Evolutionary conservation across 2,888 invertebrate genomes (phyloP).

Genomic region (Amiota mariae): DNA sequence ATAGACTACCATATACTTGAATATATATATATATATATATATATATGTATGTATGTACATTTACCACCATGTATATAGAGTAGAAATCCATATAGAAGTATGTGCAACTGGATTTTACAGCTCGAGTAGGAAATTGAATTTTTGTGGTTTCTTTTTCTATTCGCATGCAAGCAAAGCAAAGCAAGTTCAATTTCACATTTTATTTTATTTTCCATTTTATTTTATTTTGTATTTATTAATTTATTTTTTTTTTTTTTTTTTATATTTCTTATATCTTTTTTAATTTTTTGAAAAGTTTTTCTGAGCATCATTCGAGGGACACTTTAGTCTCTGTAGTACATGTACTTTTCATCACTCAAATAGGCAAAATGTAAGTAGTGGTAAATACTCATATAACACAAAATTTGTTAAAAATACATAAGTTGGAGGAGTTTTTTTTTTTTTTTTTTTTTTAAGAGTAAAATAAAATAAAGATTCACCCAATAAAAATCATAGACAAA

Average conservation of each 20-base stretch:
- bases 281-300: conserved; percentile 27
- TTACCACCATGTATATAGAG: neutral
- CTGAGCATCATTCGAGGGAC: too few relatives aligned
- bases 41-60: too few relatives aligned
- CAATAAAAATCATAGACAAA: too few relatives aligned
- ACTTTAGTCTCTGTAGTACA: too few relatives aligned
- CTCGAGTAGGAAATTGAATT: conserved; percentile 37
- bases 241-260: conserved; percentile 14
- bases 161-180: conserved; percentile 15
- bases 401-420: too few relatives aligned
- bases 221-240: neutral
- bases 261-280: neutral
- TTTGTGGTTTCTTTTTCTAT: conserved; percentile 4
- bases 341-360: too few relatives aligned
- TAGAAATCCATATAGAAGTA: neutral
- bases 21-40: neutral
- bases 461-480: too few relatives aligned
- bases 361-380: too few relatives aligned
- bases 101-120: conserved; percentile 4
- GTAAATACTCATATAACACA: too few relatives aligned
- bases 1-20: neutral
- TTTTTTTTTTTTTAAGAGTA: too few relatives aligned
- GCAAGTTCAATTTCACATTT: conserved; percentile 11
- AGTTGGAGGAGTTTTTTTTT: too few relatives aligned
- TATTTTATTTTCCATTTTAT: neutral